Conservation (phyloP, 1,140 invertebrate species). For the Drosophila virilis region DNA sequence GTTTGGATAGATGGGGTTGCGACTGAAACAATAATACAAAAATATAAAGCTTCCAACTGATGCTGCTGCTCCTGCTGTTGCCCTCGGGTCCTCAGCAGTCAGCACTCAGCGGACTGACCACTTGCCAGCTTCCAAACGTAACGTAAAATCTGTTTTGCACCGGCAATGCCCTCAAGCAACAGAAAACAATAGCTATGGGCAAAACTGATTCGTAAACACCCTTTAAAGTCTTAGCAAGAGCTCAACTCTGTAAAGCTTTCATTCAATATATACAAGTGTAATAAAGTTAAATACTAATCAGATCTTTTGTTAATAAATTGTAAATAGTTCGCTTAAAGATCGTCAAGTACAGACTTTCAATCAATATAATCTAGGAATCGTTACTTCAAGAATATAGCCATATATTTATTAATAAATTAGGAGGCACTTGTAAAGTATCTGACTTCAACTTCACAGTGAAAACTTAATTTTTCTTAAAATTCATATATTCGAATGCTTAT, state of each 20-base stretch:
- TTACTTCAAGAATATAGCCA: neutral
- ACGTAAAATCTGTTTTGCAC: slow-evolving; percentile 55
- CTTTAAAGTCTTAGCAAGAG: neutral
- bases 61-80: slow-evolving; percentile 19
- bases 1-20: slow-evolving; percentile 15
- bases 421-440: no score
- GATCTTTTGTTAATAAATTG: no score
- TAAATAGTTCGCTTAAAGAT: no score
- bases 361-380: neutral
- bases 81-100: slow-evolving; percentile 31
- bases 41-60: slow-evolving; percentile 57
- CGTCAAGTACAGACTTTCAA: neutral
- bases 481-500: no score
- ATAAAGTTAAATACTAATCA: no score
- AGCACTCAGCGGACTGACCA: slow-evolving; percentile 49
- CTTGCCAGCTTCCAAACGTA: slow-evolving; percentile 60
- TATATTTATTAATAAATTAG: no score
- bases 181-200: neutral
- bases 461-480: no score
- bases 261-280: no score
- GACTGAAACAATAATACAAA: slow-evolving; percentile 62
- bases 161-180: slow-evolving; percentile 40
- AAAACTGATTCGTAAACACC: slow-evolving; percentile 16
- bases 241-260: no score
- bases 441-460: no score